Conservation (phyloP, 2,797 vertebrate genomes). For the Amazona ochrocephala region DNA sequence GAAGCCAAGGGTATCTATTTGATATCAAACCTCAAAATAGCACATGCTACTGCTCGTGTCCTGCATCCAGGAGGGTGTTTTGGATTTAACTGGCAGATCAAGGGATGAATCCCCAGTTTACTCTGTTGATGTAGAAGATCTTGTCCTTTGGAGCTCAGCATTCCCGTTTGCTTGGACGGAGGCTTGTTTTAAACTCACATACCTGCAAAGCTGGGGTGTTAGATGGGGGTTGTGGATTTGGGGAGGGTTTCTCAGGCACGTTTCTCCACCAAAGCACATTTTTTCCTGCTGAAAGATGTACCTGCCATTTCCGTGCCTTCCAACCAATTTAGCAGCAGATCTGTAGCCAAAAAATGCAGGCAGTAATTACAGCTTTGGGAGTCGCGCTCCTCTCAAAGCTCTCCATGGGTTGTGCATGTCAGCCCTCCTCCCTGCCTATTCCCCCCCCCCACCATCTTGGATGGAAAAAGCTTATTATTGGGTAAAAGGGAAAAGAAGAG, state of each 20-base stretch:
- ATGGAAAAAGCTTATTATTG: not conserved
- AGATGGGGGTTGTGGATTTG: not conserved
- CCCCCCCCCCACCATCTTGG: not conserved
- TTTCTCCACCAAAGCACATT: not conserved
- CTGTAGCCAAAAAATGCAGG: not conserved
- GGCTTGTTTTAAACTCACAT: not conserved
- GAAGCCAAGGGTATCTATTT: slow-evolving; percentile 34
- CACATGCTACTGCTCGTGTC: not conserved
- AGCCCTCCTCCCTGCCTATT: not conserved
- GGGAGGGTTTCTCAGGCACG: not conserved
- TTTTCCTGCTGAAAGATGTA: not conserved
- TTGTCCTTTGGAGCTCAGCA: not conserved
- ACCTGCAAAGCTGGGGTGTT: not conserved
- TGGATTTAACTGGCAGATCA: slow-evolving; percentile 14
- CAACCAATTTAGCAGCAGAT: slow-evolving; percentile 21
- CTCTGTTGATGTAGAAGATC: not conserved
- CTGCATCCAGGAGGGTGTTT: not conserved
- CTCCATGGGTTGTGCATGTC: not conserved
- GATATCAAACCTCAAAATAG: slow-evolving; percentile 16
- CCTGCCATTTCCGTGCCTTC: not conserved
- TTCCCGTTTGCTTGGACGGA: not conserved
- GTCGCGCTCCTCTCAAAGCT: not conserved
- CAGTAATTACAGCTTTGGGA: slow-evolving; percentile 32
- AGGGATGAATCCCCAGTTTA: not conserved
- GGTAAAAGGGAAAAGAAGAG: not conserved